phyloP scores from a whole-genome alignment of 2,797 vertebrate species.

The Tokudaia tokunoshimensis region DNA sequence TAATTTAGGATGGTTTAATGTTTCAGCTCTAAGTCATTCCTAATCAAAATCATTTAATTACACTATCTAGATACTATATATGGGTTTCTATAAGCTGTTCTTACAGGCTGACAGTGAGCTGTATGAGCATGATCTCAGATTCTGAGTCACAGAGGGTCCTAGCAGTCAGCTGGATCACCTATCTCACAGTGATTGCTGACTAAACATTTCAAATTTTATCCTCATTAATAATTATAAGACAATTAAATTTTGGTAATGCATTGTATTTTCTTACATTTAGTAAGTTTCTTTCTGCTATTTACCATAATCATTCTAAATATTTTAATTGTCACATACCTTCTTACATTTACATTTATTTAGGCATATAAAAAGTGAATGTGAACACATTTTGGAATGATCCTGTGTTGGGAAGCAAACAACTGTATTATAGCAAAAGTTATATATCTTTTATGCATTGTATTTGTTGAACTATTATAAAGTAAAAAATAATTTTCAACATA shows the following conservation, averaged over 20 bases:
- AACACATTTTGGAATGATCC: not conserved
- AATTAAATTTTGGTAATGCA: not conserved
- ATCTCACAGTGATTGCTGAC: not conserved
- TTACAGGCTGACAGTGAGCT: not conserved
- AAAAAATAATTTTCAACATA: too few relatives aligned
- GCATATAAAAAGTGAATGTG: not conserved
- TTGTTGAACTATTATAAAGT: not conserved
- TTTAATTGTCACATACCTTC: not conserved
- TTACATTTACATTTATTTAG: not conserved
- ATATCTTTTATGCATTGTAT: not conserved
- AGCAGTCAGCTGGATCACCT: not conserved
- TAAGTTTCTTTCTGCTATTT: not conserved
- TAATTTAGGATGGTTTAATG: not conserved
- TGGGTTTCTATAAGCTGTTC: not conserved
- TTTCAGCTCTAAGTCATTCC: not conserved
- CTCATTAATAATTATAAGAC: not conserved
- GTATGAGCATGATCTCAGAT: not conserved
- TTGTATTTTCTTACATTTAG: not conserved
- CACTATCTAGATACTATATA: not conserved
- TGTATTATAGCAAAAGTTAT: not conserved
- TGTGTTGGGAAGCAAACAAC: not conserved
- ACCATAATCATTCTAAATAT: not conserved
- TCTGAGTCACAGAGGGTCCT: not conserved
- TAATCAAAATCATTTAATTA: not conserved
- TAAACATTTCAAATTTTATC: not conserved